Percentiles rank a stretch among this genome's conserved stretches.
These are phyloP conservation scores for Microplitis manilae DNA, from an alignment of 2,888 invertebrate genomes.

Conservation along the genomic window DNA sequence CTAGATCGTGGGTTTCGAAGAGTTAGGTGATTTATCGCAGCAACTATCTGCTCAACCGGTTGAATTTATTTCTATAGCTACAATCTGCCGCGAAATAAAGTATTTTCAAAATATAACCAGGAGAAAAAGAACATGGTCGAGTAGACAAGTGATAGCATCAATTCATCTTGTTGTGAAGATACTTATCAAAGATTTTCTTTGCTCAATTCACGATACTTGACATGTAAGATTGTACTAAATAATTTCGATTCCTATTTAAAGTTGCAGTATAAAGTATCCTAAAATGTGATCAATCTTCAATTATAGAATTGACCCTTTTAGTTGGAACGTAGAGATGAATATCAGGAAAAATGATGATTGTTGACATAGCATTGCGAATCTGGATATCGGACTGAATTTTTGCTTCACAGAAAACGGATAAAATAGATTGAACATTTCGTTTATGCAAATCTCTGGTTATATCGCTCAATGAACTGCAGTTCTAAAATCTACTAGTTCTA, in stretches of 20 bases:
- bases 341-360: constrained; percentile 9
- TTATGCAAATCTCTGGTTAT: constrained; percentile 58
- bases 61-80: constrained; percentile 69
- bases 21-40: constrained; percentile 65
- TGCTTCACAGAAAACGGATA: constrained; percentile 55
- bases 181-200: not conserved
- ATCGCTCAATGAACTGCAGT: constrained; percentile 13
- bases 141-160: constrained; percentile 11
- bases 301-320: not conserved
- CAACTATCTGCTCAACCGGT: constrained; percentile 66
- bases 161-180: constrained; percentile 20
- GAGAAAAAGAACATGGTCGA: not conserved
- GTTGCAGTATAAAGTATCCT: not conserved
- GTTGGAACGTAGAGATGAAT: constrained; percentile 17
- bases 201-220: not conserved
- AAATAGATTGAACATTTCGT: constrained; percentile 62
- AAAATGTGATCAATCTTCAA: not conserved
- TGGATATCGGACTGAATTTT: constrained; percentile 24
- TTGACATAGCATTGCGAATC: constrained; percentile 5
- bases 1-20: constrained; percentile 42
- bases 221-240: not conserved
- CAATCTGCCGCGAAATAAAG: constrained; percentile 68
- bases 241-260: not conserved
- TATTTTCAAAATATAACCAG: constrained; percentile 38
- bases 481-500: not conserved